Conservation (phyloP, 2,797 vertebrate genomes). For the Propithecus deckenii region DNA sequence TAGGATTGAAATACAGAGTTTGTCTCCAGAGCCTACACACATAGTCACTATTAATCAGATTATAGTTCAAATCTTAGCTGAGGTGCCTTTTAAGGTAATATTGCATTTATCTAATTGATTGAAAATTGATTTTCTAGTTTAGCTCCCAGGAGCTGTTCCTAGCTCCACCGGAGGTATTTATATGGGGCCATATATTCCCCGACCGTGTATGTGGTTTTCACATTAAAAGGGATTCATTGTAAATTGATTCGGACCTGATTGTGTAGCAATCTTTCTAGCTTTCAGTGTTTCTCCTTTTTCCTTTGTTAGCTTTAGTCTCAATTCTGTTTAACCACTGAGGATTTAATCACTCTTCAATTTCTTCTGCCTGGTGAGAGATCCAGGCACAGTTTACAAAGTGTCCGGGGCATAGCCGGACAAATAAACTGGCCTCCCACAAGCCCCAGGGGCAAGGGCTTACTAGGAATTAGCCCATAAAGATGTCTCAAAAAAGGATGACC, state of each 20-base stretch:
- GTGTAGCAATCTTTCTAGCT: background rate
- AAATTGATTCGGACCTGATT: background rate
- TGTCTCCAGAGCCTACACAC: background rate
- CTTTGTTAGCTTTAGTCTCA: background rate
- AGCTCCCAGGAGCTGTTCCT: background rate
- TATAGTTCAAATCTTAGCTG: background rate
- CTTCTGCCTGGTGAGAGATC: background rate
- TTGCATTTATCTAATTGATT: background rate
- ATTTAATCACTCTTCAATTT: background rate
- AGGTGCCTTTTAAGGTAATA: background rate
- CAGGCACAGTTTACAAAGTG: background rate
- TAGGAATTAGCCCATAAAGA: background rate
- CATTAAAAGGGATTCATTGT: background rate
- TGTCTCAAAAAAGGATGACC: background rate
- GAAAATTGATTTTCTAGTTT: background rate
- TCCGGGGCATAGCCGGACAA: background rate
- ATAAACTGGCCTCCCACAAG: background rate
- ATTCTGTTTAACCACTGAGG: background rate
- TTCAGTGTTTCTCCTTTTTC: background rate
- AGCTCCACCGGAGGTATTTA: background rate
- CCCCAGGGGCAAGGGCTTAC: background rate
- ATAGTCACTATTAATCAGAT: background rate
- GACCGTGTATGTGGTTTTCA: background rate
- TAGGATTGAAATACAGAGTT: background rate
- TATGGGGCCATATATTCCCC: background rate